Percentiles rank a stretch among this genome's conserved stretches.
phyloP scores from a whole-genome alignment of 2,797 vertebrate genomes.

The Hylomyscus alleni region DNA sequence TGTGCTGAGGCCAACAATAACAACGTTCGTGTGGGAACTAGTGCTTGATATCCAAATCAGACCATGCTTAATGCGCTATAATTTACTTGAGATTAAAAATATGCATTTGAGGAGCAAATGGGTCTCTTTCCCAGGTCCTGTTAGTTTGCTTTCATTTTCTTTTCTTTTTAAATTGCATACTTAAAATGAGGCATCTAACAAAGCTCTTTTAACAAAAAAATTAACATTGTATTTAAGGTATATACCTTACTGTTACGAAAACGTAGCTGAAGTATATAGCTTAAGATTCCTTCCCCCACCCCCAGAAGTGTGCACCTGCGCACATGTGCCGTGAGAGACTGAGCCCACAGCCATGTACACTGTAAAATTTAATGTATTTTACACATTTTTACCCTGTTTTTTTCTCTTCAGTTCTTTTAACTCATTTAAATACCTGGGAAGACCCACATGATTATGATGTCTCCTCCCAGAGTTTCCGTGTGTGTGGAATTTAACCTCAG shows the following conservation, averaged over 20 bases:
- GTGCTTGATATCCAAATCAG: constrained; percentile 82
- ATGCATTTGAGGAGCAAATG: constrained; percentile 65
- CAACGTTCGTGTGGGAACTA: constrained; percentile 88
- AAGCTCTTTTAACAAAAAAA: background rate
- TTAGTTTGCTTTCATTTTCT: constrained; percentile 83
- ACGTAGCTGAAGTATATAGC: constrained; percentile 52
- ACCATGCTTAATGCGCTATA: constrained; percentile 86
- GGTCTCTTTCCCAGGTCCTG: constrained; percentile 83
- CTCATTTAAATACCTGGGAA: background rate
- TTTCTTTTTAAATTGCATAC: background rate
- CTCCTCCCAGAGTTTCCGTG: constrained; percentile 13
- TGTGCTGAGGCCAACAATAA: constrained; percentile 88
- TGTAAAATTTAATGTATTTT: background rate
- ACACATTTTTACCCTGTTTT: background rate
- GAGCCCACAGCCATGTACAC: background rate
- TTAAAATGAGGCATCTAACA: constrained; percentile 66
- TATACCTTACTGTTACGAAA: constrained; percentile 42
- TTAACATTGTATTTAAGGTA: constrained; percentile 58
- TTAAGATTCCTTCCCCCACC: background rate
- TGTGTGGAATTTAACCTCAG: constrained; percentile 38
- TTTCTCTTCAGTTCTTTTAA: constrained; percentile 46
- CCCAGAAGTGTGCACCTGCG: background rate
- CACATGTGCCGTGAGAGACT: background rate
- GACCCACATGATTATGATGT: constrained; percentile 21
- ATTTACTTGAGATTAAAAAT: constrained; percentile 86